These are phyloP conservation scores for Lasaia peninsularis DNA, from an alignment of 1,140 invertebrate genomes.

Conservation along the genomic window DNA sequence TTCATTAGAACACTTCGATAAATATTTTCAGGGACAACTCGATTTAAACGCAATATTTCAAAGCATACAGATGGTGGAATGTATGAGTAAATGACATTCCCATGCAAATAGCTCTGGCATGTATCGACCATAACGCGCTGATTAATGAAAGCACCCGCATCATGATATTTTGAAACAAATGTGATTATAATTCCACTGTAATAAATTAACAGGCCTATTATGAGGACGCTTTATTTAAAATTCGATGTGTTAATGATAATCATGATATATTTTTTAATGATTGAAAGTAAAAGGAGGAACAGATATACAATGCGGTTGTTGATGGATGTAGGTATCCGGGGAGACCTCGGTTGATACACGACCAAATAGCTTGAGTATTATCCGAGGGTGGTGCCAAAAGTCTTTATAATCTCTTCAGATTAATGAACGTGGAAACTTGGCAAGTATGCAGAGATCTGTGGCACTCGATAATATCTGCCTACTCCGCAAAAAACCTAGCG, in stretches of 20 bases:
- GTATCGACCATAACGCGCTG: constrained; percentile 25
- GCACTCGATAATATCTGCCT: too few relatives aligned
- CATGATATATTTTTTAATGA: background rate
- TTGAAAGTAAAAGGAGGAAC: too few relatives aligned
- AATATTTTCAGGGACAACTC: background rate
- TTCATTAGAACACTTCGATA: too few relatives aligned
- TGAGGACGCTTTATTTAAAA: constrained; percentile 11
- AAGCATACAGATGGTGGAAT: constrained; percentile 14
- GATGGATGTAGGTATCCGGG: too few relatives aligned
- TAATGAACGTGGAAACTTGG: too few relatives aligned
- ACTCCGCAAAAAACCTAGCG: too few relatives aligned
- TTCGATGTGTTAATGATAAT: constrained; percentile 1
- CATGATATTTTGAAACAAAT: constrained; percentile 27
- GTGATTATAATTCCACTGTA: constrained; percentile 26
- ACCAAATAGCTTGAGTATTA: too few relatives aligned
- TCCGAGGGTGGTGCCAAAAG: too few relatives aligned
- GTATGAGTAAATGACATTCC: constrained; percentile 27
- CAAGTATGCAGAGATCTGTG: too few relatives aligned
- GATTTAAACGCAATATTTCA: constrained; percentile 15
- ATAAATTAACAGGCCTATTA: constrained; percentile 4
- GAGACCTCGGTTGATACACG: too few relatives aligned
- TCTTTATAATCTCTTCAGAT: too few relatives aligned
- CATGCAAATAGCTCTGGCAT: constrained; percentile 27
- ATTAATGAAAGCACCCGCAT: constrained; percentile 37
- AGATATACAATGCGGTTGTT: too few relatives aligned